Evolutionary conservation across 2,113 vertebrate species (phyloP).

Genomic region (Neopipo cinnamomea): DNA sequence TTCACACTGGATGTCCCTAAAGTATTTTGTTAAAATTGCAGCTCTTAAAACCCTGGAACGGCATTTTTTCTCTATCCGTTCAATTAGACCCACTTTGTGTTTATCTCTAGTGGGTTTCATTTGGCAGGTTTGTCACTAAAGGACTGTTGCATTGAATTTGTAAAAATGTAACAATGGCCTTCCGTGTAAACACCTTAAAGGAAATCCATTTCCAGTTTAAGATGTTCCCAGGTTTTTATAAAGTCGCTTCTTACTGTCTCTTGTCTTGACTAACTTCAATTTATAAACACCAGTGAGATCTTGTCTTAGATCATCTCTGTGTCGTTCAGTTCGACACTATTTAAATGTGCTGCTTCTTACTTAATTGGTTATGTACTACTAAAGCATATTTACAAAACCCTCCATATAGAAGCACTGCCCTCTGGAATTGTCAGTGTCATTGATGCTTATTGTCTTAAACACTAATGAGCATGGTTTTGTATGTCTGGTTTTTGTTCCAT

Average conservation of each 20-base stretch:
- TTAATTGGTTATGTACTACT: conserved; percentile 9
- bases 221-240: not conserved
- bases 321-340: not conserved
- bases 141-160: not conserved
- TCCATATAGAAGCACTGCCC: not conserved
- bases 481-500: conserved; percentile 29
- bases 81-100: not conserved
- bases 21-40: not conserved
- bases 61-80: not conserved
- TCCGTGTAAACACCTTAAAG: not conserved
- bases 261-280: not conserved
- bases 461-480: conserved; percentile 51
- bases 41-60: not conserved
- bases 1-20: not conserved
- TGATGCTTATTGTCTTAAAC: conserved; percentile 61
- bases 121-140: not conserved
- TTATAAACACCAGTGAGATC: not conserved
- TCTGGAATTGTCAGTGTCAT: conserved; percentile 65
- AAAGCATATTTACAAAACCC: conserved; percentile 13
- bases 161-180: not conserved
- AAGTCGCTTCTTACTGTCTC: not conserved
- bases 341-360: not conserved
- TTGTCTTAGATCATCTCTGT: not conserved
- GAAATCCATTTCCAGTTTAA: not conserved
- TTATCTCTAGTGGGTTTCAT: not conserved